Evolutionary conservation across 1,140 invertebrate species (phyloP).

Genomic region (Drosophila grimshawi): DNA sequence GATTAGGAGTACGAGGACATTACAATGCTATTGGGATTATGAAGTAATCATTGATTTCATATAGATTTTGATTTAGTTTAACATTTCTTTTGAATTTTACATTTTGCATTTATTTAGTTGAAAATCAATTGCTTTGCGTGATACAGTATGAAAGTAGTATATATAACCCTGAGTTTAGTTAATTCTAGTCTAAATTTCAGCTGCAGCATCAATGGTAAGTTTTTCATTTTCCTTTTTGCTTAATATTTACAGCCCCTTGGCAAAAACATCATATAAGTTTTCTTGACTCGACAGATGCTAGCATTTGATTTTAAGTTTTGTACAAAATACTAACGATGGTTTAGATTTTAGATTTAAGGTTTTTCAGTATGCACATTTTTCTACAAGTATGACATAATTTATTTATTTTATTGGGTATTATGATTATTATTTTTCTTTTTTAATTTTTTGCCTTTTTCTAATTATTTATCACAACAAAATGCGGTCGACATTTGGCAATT

Average conservation of each 20-base stretch:
- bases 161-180: constrained; percentile 76
- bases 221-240: constrained; percentile 12
- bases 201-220: constrained; percentile 39
- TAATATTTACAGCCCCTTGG: constrained; percentile 60
- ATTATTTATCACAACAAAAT: constrained; percentile 79
- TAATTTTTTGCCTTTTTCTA: constrained; percentile 47
- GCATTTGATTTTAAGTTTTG: constrained; percentile 61
- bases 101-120: constrained; percentile 8
- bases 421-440: constrained; percentile 28
- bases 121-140: constrained; percentile 53
- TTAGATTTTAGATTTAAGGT: neutral
- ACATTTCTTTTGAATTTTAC: constrained; percentile 20
- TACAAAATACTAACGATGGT: constrained; percentile 26
- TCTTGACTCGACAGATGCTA: constrained; percentile 65
- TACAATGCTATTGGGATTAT: constrained; percentile 26
- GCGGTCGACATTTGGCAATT: constrained; percentile 73
- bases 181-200: constrained; percentile 61
- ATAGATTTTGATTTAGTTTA: constrained; percentile 66
- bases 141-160: constrained; percentile 35
- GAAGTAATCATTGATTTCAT: constrained; percentile 23
- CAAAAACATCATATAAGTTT: constrained; percentile 44
- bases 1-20: constrained; percentile 14
- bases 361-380: constrained; percentile 20
- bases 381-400: constrained; percentile 56
- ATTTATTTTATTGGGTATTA: constrained; percentile 31